A percentile compares a stretch with the other conserved stretches of the same genome.
Evolutionary conservation across 2,888 invertebrate species (phyloP).

Genomic region (Augiades crinisus): DNA sequence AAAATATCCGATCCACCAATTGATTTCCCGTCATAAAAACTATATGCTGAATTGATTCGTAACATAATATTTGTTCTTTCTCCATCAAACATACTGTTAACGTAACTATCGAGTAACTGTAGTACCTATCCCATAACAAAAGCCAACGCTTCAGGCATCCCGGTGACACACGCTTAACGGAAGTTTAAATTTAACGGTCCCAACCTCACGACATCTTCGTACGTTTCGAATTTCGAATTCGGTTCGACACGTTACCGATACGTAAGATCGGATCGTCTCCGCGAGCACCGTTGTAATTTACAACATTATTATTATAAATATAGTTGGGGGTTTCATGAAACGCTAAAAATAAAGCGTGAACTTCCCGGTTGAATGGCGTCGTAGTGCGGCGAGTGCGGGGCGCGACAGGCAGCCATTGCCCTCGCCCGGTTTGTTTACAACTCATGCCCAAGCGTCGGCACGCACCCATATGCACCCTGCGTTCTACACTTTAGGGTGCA

Average conservation of each 20-base stretch:
- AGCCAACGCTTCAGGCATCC: constrained; percentile 5
- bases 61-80: neutral
- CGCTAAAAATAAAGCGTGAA: constrained; percentile 78
- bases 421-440: constrained; percentile 80
- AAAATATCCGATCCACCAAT: constrained; percentile 46
- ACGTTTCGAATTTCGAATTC: neutral
- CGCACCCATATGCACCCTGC: constrained; percentile 59
- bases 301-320: constrained; percentile 23
- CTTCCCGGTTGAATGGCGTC: constrained; percentile 81
- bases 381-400: constrained; percentile 63
- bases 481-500: constrained; percentile 53
- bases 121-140: neutral
- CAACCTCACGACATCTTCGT: neutral
- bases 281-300: neutral
- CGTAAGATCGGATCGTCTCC: neutral
- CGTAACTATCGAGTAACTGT: neutral
- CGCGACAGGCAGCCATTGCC: constrained; percentile 77
- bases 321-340: constrained; percentile 58
- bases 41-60: constrained; percentile 33
- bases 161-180: constrained; percentile 6
- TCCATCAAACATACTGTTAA: neutral
- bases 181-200: constrained; percentile 14
- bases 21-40: constrained; percentile 45
- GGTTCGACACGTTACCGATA: neutral
- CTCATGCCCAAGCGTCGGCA: constrained; percentile 46